Percentiles rank a stretch among this genome's conserved stretches.
phyloP scores from a whole-genome alignment of 2,113 vertebrate species.

The Gila orcuttii region DNA sequence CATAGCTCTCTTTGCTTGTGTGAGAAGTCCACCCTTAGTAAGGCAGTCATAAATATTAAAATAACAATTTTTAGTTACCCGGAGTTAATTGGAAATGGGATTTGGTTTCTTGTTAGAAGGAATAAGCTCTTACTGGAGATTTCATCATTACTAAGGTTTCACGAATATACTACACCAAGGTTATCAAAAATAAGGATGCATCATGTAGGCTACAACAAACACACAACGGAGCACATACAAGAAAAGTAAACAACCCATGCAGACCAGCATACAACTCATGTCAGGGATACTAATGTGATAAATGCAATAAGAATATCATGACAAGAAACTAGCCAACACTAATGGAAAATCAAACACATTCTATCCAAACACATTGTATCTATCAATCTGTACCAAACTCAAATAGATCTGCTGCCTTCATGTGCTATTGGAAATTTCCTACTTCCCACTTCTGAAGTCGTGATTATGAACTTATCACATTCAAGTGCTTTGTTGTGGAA shows the following conservation, averaged over 20 bases:
- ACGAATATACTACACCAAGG: neutral
- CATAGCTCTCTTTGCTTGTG: neutral
- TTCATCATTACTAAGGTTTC: slow-evolving; percentile 12
- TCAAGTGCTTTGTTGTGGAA: too few species aligned
- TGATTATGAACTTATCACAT: too few species aligned
- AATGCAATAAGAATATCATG: neutral
- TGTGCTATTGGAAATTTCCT: too few species aligned
- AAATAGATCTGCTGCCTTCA: neutral
- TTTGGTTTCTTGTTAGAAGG: neutral
- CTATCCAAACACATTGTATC: neutral
- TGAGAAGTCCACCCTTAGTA: neutral
- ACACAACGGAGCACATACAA: neutral
- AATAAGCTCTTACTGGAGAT: neutral
- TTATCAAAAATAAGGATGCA: neutral
- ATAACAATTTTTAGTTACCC: neutral
- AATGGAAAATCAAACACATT: neutral
- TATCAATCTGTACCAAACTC: neutral
- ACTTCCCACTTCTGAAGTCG: too few species aligned
- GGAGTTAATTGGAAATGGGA: neutral
- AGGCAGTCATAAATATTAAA: neutral
- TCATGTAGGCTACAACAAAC: neutral
- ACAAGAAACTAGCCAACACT: neutral
- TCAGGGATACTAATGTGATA: neutral
- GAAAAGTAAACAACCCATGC: neutral
- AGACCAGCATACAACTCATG: neutral